Conservation (phyloP, 2,888 invertebrate genomes). For the Phortica magna region DNA sequence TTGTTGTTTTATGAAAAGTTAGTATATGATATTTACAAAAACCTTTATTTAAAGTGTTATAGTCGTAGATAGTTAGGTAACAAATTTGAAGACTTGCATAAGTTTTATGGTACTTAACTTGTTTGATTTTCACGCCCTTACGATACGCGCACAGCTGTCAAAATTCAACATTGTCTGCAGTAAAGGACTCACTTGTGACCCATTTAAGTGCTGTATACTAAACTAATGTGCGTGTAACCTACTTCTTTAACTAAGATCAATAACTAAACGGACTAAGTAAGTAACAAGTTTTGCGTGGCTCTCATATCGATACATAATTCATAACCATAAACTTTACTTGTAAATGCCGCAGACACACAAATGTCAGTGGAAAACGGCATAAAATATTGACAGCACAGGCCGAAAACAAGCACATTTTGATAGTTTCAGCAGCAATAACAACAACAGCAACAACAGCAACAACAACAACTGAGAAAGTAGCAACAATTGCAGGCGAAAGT, state of each 20-base stretch:
- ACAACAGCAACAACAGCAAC: neutral
- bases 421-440: neutral
- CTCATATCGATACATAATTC: slow-evolving; percentile 55
- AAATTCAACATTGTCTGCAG: neutral
- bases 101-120: too few species aligned
- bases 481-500: slow-evolving; percentile 32
- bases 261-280: neutral
- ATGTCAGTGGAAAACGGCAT: slow-evolving; percentile 41
- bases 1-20: too few species aligned
- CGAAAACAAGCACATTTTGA: neutral
- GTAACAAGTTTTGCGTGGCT: neutral
- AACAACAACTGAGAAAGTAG: neutral
- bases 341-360: slow-evolving; percentile 37
- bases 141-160: neutral
- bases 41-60: too few species aligned
- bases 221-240: slow-evolving; percentile 8
- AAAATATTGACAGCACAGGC: slow-evolving; percentile 44
- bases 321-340: slow-evolving; percentile 56
- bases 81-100: too few species aligned
- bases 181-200: neutral
- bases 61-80: too few species aligned
- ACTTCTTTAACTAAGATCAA: neutral
- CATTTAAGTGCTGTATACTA: neutral
- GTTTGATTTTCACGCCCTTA: neutral
- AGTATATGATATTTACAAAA: too few species aligned